A percentile compares a stretch with the other conserved stretches of the same genome.
Evolutionary conservation across 2,888 invertebrate species (phyloP).

Genomic region (Harpalus rubripes): DNA sequence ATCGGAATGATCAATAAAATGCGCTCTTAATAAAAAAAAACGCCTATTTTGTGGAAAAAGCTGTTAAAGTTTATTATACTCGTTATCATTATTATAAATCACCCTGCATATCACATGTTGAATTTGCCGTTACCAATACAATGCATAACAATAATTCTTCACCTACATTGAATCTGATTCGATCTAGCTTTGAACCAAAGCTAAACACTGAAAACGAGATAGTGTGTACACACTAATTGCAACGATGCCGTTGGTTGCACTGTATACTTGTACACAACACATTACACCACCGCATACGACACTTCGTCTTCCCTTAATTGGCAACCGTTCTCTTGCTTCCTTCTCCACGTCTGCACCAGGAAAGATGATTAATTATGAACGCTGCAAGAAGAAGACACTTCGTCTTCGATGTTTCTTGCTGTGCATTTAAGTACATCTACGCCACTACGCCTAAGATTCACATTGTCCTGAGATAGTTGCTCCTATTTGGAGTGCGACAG

Average conservation of each 20-base stretch:
- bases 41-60: too few relatives aligned
- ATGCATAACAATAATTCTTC: too few relatives aligned
- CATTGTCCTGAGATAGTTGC: conserved; percentile 26
- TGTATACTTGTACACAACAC: conserved; percentile 6
- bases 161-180: too few relatives aligned
- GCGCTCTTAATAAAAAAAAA: too few relatives aligned
- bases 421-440: background rate
- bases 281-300: background rate
- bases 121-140: too few relatives aligned
- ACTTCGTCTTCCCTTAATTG: conserved; percentile 7
- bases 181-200: too few relatives aligned
- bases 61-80: too few relatives aligned
- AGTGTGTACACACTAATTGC: conserved; percentile 15
- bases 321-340: background rate
- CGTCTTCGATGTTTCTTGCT: conserved; percentile 22
- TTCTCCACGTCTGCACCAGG: background rate
- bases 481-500: conserved; percentile 13
- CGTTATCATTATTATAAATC: too few relatives aligned
- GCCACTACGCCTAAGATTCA: background rate
- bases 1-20: too few relatives aligned
- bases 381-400: conserved; percentile 5
- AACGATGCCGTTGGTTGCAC: background rate
- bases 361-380: conserved; percentile 46
- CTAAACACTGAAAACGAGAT: background rate
- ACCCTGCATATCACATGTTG: too few relatives aligned